phyloP scores from a whole-genome alignment of 2,797 vertebrate genomes.

The Brachyalestes nurse region DNA sequence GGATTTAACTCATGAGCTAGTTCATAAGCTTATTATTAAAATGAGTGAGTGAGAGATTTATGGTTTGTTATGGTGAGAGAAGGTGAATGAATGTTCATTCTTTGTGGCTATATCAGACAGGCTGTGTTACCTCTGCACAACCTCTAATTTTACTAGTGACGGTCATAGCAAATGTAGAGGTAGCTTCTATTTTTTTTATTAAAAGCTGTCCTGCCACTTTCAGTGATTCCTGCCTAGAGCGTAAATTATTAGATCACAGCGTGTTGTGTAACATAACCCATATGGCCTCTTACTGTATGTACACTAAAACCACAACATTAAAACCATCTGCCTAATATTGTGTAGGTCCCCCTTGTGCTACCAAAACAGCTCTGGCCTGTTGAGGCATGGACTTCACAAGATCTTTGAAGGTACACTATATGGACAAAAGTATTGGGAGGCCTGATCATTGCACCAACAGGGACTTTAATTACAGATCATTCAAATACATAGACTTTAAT shows the following conservation, averaged over 20 bases:
- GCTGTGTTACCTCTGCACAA: neutral
- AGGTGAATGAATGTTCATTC: neutral
- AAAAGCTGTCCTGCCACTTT: neutral
- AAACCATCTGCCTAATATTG: no score
- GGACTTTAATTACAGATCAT: no score
- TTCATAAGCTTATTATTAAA: neutral
- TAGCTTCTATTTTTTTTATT: no score
- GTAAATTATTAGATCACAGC: neutral
- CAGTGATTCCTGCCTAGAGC: neutral
- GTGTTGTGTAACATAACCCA: constrained; percentile 4
- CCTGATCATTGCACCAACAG: no score
- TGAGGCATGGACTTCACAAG: no score
- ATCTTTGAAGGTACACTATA: no score
- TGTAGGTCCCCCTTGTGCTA: no score
- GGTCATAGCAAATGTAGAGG: neutral
- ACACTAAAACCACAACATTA: no score
- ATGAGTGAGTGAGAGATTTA: no score
- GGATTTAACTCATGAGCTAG: neutral
- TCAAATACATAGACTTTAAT: no score
- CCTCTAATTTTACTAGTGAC: neutral
- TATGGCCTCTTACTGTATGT: neutral
- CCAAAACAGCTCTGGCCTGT: no score
- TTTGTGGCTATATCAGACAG: neutral
- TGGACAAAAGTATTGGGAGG: no score
- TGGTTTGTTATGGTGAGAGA: neutral